Conservation (phyloP, 2,888 invertebrate genomes). For the Stratiomys singularior region DNA sequence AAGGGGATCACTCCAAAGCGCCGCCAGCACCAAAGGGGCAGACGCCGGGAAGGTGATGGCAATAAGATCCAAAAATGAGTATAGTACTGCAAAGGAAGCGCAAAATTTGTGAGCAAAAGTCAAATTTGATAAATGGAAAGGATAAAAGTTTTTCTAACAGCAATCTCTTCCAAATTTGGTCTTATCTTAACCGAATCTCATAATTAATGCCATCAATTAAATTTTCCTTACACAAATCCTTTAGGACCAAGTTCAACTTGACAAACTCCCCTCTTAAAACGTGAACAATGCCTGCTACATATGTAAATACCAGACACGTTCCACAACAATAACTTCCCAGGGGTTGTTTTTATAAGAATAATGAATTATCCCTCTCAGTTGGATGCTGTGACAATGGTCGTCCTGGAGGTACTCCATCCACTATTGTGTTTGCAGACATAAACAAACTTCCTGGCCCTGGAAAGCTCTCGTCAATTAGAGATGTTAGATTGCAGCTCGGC, state of each 20-base stretch:
- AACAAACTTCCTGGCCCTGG: conserved; percentile 41
- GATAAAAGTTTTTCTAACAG: no score
- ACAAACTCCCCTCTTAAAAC: background rate
- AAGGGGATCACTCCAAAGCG: background rate
- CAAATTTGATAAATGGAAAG: background rate
- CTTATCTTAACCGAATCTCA: no score
- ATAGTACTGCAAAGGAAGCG: no score
- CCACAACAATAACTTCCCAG: background rate
- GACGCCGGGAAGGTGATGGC: background rate
- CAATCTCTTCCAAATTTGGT: no score
- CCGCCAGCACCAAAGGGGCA: background rate
- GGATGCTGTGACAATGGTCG: conserved; percentile 29
- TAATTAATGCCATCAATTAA: no score
- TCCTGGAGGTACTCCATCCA: background rate
- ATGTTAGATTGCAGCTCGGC: conserved; percentile 22
- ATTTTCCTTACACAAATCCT: no score
- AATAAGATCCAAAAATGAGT: background rate
- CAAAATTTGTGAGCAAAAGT: background rate
- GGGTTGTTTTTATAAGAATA: background rate
- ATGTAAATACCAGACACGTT: background rate
- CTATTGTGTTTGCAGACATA: conserved; percentile 24
- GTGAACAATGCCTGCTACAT: background rate
- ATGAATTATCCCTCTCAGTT: conserved; percentile 18
- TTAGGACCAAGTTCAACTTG: no score
- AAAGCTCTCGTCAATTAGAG: conserved; percentile 18